phyloP scores from a whole-genome alignment of 1,140 invertebrate genomes.

The Orius laevigatus region DNA sequence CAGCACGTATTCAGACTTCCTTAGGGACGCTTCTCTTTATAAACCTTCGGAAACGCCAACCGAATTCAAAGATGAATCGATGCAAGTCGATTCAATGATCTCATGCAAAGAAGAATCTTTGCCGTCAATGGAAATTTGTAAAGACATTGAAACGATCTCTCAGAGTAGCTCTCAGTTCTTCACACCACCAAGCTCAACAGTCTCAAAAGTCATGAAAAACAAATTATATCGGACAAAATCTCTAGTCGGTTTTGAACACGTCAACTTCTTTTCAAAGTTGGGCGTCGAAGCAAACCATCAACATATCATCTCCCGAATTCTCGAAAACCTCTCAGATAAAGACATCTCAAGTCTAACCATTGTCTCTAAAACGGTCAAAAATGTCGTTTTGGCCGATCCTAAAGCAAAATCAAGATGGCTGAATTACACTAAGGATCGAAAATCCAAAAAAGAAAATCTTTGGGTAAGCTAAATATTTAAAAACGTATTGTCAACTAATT shows the following conservation, averaged over 20 bases:
- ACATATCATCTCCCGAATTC: slow-evolving; percentile 18
- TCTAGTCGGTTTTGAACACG: slow-evolving; percentile 15
- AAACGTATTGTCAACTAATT: neutral
- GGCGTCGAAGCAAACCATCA: slow-evolving; percentile 14
- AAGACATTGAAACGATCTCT: neutral
- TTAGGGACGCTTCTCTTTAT: slow-evolving; percentile 14
- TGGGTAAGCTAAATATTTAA: neutral
- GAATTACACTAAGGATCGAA: slow-evolving; percentile 14
- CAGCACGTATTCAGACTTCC: slow-evolving; percentile 6
- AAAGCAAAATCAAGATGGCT: slow-evolving; percentile 13
- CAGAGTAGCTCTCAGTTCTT: neutral
- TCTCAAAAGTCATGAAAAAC: neutral
- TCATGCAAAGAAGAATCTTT: neutral
- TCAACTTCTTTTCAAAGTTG: slow-evolving; percentile 21
- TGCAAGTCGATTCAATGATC: neutral
- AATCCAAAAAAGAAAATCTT: slow-evolving; percentile 14
- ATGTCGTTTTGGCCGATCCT: slow-evolving; percentile 14
- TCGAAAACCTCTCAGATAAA: slow-evolving; percentile 19
- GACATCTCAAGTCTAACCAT: slow-evolving; percentile 19
- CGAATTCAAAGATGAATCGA: too few relatives aligned
- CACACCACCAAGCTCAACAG: neutral
- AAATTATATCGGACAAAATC: neutral
- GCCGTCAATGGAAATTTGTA: neutral
- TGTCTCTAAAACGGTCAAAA: slow-evolving; percentile 23
- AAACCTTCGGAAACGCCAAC: slow-evolving; percentile 8